phyloP scores from a whole-genome alignment of 2,888 invertebrate species.

The Chloroclystis v-ata region DNA sequence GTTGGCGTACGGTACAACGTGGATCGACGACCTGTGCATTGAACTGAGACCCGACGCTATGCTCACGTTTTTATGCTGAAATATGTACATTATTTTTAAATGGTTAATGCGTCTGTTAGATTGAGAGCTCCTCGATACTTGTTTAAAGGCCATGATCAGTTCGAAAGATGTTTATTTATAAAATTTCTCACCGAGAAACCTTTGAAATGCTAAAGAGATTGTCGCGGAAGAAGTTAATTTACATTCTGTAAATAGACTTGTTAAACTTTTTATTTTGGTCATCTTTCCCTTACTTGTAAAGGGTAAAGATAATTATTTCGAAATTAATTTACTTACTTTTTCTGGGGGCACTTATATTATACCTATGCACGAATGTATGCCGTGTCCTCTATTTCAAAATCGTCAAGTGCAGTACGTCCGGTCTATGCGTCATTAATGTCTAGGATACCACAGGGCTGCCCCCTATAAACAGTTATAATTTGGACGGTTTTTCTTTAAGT shows the following conservation, averaged over 20 bases:
- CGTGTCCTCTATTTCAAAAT: background rate
- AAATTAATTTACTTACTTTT: too few species aligned
- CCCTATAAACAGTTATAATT: background rate
- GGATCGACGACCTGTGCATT: slow-evolving; percentile 71
- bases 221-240: background rate
- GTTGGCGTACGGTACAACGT: slow-evolving; percentile 65
- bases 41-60: slow-evolving; percentile 61
- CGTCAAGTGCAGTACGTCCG: slow-evolving; percentile 4
- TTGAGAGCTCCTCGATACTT: background rate
- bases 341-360: too few species aligned
- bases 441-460: slow-evolving; percentile 1
- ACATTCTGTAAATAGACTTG: too few species aligned
- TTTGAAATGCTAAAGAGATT: slow-evolving; percentile 25
- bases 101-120: background rate
- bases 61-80: slow-evolving; percentile 51
- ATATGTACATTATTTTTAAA: slow-evolving; percentile 21
- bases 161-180: background rate
- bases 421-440: slow-evolving; percentile 10
- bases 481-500: background rate
- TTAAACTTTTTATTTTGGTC: too few species aligned
- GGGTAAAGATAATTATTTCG: too few species aligned
- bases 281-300: too few species aligned
- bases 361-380: background rate
- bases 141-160: background rate
- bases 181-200: slow-evolving; percentile 10